Evolutionary conservation across 2,888 invertebrate species (phyloP), one percentile per base, ranked within the genome.

Genomic region (Neoscelio sp.): DNA sequence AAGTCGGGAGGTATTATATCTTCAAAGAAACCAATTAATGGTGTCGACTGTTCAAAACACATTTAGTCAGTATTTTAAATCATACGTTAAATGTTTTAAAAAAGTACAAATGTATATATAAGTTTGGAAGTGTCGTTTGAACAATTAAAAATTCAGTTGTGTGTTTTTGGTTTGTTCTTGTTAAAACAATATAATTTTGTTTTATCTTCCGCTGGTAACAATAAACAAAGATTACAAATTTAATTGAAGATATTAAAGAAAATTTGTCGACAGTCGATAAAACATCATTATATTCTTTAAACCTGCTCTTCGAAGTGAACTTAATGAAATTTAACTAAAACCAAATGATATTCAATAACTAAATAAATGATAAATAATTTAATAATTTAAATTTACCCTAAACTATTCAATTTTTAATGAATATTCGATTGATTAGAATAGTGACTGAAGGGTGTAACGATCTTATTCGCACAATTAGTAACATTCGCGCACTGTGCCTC

Each of bases 401-500:
- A n/a, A n/a, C n/a, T n/a, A n/a, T n/a, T n/a, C n/a, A n/a, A n/a
- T n/a, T n/a, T n/a, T n/a, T n/a, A 46, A n/a, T 71, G 71, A 60
- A 52, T 62, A 62, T 73, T 74, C 56, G 65, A 73, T 30, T 38
- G 20, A 15, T 17, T 48, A 30, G 4, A 50, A 58, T 46, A 44
- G 52, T 67, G 65, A 60, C 38, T 68, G 13, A 56, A 54, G 13
- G 10, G 2, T 33, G 28, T 33, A 2, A 30, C 12, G 5, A 33
- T 42, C 17, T 30, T 15, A 60, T 48, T 74, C 33, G 30, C 17
- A 35, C 10, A 18, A 64, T 15, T 12, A 6, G 40, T 44, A 46
- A 76, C 56, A 67, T 73, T 78, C 54, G 17, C 70, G 73, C 35
- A 56, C 78, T 73, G 78, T 78, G 78, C 73, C 35, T 68, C 35